Conservation (phyloP, 2,797 vertebrate species). For the Hoplostethus atlanticus region DNA sequence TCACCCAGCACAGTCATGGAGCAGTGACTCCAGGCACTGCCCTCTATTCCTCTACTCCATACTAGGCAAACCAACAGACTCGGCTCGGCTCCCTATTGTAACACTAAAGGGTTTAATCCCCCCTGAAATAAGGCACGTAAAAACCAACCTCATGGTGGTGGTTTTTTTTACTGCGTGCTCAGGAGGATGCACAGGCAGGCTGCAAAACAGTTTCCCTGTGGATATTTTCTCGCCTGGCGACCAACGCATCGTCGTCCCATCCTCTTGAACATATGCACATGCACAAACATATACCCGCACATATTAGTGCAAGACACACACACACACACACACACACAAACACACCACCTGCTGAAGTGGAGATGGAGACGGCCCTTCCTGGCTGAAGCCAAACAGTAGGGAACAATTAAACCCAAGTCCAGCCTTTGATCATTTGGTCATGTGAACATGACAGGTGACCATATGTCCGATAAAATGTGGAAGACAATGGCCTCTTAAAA, state of each 20-base stretch:
- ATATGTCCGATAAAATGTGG: conserved; percentile 89
- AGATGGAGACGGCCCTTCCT: conserved; percentile 89
- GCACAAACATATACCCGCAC: conserved; percentile 14
- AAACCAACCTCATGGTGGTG: not conserved
- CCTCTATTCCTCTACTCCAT: conserved; percentile 35
- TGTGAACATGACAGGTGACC: conserved; percentile 94
- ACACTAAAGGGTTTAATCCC: conserved; percentile 45
- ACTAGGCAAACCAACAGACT: conserved; percentile 27
- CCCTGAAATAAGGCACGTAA: not conserved
- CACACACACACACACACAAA: conserved; percentile 45
- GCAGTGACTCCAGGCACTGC: conserved; percentile 47
- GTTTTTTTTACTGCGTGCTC: not conserved
- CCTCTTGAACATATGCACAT: too few relatives aligned
- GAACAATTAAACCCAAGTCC: conserved; percentile 93
- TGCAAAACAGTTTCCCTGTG: not conserved
- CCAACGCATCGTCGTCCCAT: not conserved
- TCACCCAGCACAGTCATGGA: conserved; percentile 46
- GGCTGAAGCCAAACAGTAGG: conserved; percentile 91
- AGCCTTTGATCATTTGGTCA: conserved; percentile 94
- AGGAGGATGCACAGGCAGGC: not conserved
- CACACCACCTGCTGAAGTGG: conserved; percentile 89
- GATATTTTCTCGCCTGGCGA: conserved; percentile 1
- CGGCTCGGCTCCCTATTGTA: conserved; percentile 17
- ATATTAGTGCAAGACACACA: conserved; percentile 11
- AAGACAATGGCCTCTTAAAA: conserved; percentile 82